Conservation (phyloP, 1,140 invertebrate species). For the Antheraea mylitta region DNA sequence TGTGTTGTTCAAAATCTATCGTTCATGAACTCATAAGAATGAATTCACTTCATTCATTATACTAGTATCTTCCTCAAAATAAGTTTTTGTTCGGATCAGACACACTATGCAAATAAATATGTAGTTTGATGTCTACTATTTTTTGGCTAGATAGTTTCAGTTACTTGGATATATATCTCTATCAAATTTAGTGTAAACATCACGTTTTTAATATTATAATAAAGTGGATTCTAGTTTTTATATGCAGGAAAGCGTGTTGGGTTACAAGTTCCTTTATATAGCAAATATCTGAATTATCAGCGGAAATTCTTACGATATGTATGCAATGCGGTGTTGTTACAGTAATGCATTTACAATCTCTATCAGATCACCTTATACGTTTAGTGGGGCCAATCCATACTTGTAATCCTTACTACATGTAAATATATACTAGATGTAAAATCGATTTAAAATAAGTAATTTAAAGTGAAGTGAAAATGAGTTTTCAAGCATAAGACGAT, state of each 20-base stretch:
- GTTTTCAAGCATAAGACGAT: background rate
- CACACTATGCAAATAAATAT: no score
- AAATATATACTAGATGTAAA: background rate
- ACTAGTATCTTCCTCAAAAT: no score
- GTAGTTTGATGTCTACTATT: no score
- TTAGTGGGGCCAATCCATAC: slow-evolving; percentile 14
- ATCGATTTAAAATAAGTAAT: background rate
- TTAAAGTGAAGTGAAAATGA: background rate
- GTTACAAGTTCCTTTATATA: background rate
- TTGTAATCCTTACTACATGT: slow-evolving; percentile 20
- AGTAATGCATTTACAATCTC: slow-evolving; percentile 12
- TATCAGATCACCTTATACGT: slow-evolving; percentile 34
- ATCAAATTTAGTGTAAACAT: no score
- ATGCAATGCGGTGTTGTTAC: background rate
- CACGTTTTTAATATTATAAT: no score
- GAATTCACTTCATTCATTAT: no score
- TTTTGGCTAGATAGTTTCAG: no score
- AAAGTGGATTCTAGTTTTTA: background rate
- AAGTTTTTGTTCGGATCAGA: no score
- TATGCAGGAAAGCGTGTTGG: background rate
- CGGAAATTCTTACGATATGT: slow-evolving; percentile 10
- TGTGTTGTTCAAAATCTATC: no score
- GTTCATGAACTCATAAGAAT: no score
- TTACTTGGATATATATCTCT: no score
- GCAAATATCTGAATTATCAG: slow-evolving; percentile 3